Evolutionary conservation across 2,797 vertebrate genomes (phyloP).

Genomic region (Molossus molossus): DNA sequence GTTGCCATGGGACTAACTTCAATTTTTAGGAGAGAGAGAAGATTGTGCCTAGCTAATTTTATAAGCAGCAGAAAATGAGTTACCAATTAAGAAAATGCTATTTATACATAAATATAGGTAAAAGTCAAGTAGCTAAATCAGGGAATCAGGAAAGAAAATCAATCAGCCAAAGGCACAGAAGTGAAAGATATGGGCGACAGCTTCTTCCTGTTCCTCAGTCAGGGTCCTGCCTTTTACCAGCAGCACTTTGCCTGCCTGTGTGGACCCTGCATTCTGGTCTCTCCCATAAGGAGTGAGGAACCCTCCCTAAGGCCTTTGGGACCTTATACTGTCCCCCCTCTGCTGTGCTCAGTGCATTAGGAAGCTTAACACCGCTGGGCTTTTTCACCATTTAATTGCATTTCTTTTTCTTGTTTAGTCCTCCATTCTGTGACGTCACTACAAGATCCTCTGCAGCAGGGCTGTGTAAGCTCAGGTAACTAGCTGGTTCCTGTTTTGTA

Average conservation of each 20-base stretch:
- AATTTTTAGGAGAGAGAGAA: slow-evolving; percentile 67
- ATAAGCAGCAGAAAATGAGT: slow-evolving; percentile 86
- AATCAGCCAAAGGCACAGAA: neutral
- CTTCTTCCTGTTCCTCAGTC: neutral
- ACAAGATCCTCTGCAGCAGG: slow-evolving; percentile 92
- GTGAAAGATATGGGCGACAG: rapidly evolving
- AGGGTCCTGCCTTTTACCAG: neutral
- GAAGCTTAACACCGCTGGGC: neutral
- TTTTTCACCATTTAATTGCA: slow-evolving; percentile 80
- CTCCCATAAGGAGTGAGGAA: rapidly evolving
- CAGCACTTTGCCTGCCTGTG: rapidly evolving
- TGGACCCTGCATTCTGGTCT: neutral
- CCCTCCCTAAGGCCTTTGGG: neutral
- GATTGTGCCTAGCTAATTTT: slow-evolving; percentile 73
- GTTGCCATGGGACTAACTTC: slow-evolving; percentile 26
- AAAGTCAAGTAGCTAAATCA: slow-evolving; percentile 83
- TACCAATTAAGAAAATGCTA: slow-evolving; percentile 83
- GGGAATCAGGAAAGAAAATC: slow-evolving; percentile 73
- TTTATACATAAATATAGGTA: slow-evolving; percentile 81
- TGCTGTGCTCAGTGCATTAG: neutral
- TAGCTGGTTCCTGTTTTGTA: slow-evolving; percentile 79
- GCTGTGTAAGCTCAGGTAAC: slow-evolving; percentile 93
- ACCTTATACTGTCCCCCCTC: rapidly evolving
- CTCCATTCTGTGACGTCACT: slow-evolving; percentile 91
- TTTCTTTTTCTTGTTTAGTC: slow-evolving; percentile 89